These are phyloP conservation scores for Hippocampus kuda DNA, from an alignment of 2,797 vertebrate species.

Conservation along the genomic window DNA sequence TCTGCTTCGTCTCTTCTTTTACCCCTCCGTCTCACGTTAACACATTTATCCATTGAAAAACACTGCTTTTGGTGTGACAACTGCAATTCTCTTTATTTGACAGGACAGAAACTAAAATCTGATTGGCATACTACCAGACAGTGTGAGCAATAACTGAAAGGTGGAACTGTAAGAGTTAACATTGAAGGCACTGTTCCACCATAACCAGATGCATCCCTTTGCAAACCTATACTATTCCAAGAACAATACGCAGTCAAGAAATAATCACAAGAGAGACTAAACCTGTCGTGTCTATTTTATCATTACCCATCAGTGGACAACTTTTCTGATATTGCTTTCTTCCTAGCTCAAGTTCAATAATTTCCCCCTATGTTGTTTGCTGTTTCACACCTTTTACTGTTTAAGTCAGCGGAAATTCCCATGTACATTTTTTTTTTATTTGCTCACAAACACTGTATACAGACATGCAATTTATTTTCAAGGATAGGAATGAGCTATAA, in stretches of 20 bases:
- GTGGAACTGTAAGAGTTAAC: constrained; percentile 31
- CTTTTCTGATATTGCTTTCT: not conserved
- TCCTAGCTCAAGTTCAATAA: not conserved
- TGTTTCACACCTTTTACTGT: not conserved
- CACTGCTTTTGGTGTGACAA: constrained; percentile 28
- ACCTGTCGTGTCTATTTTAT: not conserved
- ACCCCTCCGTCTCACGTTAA: constrained; percentile 14
- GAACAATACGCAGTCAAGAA: constrained; percentile 39
- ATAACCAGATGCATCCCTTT: constrained; percentile 58
- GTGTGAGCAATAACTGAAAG: constrained; percentile 28
- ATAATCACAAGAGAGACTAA: constrained; percentile 26
- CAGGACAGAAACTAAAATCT: constrained; percentile 15
- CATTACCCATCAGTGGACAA: not conserved
- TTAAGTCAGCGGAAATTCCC: not conserved
- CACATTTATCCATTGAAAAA: constrained; percentile 28
- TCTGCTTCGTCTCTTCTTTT: constrained; percentile 15
- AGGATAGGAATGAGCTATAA: not conserved
- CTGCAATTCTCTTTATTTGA: constrained; percentile 26
- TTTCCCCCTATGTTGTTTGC: not conserved
- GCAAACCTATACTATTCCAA: constrained; percentile 32
- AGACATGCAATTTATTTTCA: not conserved
- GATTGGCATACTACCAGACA: constrained; percentile 37
- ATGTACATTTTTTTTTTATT: not conserved
- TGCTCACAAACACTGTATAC: not conserved
- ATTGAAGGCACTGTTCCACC: constrained; percentile 55